These are phyloP conservation scores for Cynodonichthys magdalenae DNA, from an alignment of 2,797 vertebrate species.

Conservation along the genomic window DNA sequence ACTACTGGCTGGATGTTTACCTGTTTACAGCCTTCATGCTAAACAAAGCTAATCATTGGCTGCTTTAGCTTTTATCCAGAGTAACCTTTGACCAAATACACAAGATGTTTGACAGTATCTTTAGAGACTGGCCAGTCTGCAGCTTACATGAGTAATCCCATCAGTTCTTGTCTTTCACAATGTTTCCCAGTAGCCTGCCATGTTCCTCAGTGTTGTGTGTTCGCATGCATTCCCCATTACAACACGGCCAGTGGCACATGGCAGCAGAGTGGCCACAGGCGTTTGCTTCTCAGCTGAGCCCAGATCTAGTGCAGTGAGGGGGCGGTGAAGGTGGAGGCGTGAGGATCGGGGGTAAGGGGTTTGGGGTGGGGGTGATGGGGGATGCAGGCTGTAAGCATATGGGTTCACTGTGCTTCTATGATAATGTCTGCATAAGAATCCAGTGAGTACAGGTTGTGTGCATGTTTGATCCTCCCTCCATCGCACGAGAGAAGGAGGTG, in stretches of 20 bases:
- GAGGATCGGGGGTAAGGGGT: slow-evolving; percentile 39
- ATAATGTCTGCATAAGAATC: slow-evolving; percentile 60
- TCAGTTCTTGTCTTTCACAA: slow-evolving; percentile 20
- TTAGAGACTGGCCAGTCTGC: slow-evolving; percentile 12
- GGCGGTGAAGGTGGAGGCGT: slow-evolving; percentile 39
- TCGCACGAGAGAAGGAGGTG: slow-evolving; percentile 61
- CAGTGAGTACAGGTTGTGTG: slow-evolving; percentile 55
- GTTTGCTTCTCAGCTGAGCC: slow-evolving; percentile 77
- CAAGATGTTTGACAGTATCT: slow-evolving; percentile 6
- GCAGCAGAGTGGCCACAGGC: slow-evolving; percentile 71
- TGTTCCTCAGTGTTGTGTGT: slow-evolving; percentile 53
- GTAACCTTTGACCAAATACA: slow-evolving; percentile 17
- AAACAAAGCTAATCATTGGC: slow-evolving; percentile 10
- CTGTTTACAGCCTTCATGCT: slow-evolving; percentile 2
- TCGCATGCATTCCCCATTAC: slow-evolving; percentile 72
- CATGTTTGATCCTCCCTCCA: slow-evolving; percentile 41
- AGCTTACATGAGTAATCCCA: slow-evolving; percentile 13
- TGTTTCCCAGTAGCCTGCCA: slow-evolving; percentile 16
- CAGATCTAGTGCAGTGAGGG: slow-evolving; percentile 68
- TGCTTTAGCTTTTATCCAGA: slow-evolving; percentile 2
- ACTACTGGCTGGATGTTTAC: not conserved
- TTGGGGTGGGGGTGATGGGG: slow-evolving; percentile 18
- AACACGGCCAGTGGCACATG: slow-evolving; percentile 76
- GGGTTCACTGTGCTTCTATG: slow-evolving; percentile 45
- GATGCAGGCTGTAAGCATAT: slow-evolving; percentile 52